Percentiles rank a stretch among this genome's conserved stretches.
phyloP scores from a whole-genome alignment of 2,113 vertebrate genomes.

The Tachysurus vachellii region DNA sequence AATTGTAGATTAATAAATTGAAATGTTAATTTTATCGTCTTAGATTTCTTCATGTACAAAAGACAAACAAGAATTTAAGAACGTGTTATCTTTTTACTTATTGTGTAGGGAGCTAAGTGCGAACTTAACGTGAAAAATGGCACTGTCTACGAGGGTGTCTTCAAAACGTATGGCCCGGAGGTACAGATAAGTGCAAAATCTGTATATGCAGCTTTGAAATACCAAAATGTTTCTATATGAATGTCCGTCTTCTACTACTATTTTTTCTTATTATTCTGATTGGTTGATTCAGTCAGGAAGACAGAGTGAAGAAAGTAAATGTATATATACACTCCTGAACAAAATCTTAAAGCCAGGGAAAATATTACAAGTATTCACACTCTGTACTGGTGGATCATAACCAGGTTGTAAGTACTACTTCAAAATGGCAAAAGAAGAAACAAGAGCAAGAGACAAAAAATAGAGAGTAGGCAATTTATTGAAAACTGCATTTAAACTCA shows the following conservation, averaged over 20 bases:
- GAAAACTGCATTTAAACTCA: too few relatives aligned
- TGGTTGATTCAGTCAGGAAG: neutral
- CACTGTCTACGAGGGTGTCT: constrained; percentile 95
- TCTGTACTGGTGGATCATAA: too few relatives aligned
- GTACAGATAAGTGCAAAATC: constrained; percentile 70
- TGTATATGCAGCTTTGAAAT: constrained; percentile 14
- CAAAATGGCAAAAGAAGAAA: too few relatives aligned
- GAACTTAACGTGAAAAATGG: constrained; percentile 99
- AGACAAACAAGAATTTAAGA: neutral
- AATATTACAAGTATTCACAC: too few relatives aligned
- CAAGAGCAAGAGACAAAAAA: neutral
- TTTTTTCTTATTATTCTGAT: neutral
- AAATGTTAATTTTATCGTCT: neutral
- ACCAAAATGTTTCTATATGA: neutral
- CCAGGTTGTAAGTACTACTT: too few relatives aligned
- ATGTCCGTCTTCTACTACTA: neutral
- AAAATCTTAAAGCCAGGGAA: too few relatives aligned
- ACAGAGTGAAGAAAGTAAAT: neutral
- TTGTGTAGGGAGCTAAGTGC: constrained; percentile 92
- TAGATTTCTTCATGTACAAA: neutral
- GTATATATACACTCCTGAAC: too few relatives aligned
- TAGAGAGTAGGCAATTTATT: too few relatives aligned
- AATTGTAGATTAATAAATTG: neutral
- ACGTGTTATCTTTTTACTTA: neutral
- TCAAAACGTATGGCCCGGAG: constrained; percentile 99